phyloP scores from a whole-genome alignment of 1,140 invertebrate genomes.

The Drosophila hydei region DNA sequence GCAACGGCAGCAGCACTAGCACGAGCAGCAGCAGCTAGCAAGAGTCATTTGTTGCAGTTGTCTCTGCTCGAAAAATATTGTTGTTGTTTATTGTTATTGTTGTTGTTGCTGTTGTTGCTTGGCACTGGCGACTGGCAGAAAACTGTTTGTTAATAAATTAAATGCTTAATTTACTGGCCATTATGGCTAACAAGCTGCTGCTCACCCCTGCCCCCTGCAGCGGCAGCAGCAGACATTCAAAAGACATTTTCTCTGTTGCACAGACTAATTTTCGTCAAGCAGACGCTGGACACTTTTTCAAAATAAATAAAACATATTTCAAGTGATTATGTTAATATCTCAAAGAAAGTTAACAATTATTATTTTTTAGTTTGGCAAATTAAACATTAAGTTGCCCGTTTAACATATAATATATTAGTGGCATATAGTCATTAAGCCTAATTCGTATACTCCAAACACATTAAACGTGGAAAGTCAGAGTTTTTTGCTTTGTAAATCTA shows the following conservation, averaged over 20 bases:
- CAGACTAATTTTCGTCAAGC: too few relatives aligned
- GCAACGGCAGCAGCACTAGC: constrained; percentile 13
- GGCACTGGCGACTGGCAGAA: constrained; percentile 49
- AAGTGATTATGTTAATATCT: constrained; percentile 19
- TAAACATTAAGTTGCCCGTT: too few relatives aligned
- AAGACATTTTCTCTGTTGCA: neutral
- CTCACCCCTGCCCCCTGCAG: constrained; percentile 39
- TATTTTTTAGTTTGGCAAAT: neutral
- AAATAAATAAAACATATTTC: constrained; percentile 21
- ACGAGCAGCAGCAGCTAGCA: constrained; percentile 18
- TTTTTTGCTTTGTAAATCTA: too few relatives aligned
- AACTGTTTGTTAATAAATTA: constrained; percentile 79
- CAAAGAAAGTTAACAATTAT: neutral
- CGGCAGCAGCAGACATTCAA: neutral
- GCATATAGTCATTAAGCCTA: too few relatives aligned
- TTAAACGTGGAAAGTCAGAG: too few relatives aligned
- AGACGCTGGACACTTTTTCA: neutral
- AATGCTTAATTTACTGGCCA: constrained; percentile 77
- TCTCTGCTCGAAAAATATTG: constrained; percentile 20
- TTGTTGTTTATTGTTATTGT: constrained; percentile 28
- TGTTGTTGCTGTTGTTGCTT: constrained; percentile 28
- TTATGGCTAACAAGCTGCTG: constrained; percentile 60
- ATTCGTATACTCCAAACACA: too few relatives aligned
- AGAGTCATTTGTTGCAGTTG: constrained; percentile 36
- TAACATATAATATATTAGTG: too few relatives aligned